Percentiles rank a stretch among this genome's conserved stretches.
These are phyloP conservation scores for Dipodomys stephensi DNA, from an alignment of 2,113 vertebrate genomes.

Conservation along the genomic window DNA sequence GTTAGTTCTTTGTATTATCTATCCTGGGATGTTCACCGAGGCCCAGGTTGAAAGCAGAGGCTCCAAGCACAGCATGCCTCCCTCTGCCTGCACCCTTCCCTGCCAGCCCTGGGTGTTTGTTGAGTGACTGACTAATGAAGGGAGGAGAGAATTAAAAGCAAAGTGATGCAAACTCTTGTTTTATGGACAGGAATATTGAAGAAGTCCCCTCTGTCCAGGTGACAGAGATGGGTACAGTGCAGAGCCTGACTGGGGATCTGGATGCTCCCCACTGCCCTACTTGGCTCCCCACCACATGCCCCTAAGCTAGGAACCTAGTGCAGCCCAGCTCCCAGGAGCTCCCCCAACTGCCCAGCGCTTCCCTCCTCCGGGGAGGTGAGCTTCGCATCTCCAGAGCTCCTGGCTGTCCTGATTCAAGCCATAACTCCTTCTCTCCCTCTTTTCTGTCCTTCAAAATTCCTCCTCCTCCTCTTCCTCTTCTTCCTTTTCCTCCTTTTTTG, in stretches of 20 bases:
- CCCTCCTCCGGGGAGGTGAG: neutral
- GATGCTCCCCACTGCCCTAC: neutral
- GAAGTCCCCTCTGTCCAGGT: neutral
- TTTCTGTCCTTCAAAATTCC: neutral
- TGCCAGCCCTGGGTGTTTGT: neutral
- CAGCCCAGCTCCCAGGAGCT: neutral
- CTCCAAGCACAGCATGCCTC: too few species aligned
- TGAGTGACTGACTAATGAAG: neutral
- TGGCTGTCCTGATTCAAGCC: neutral
- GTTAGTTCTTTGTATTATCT: too few species aligned
- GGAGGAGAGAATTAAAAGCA: neutral
- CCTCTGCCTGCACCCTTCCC: neutral
- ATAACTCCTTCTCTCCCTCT: neutral
- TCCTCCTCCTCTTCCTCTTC: too few species aligned
- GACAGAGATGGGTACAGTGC: neutral
- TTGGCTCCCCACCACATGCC: neutral
- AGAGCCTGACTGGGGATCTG: neutral
- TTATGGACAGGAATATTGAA: neutral
- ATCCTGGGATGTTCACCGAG: too few species aligned
- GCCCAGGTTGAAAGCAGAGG: too few species aligned
- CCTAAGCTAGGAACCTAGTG: neutral
- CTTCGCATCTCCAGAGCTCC: fast-evolving
- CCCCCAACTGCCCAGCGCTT: neutral
- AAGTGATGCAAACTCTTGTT: neutral
- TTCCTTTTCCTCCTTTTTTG: too few species aligned